Base-by-base conservation (phyloP, 2,113 vertebrate species). In the Stegostoma tigrinum region DNA sequence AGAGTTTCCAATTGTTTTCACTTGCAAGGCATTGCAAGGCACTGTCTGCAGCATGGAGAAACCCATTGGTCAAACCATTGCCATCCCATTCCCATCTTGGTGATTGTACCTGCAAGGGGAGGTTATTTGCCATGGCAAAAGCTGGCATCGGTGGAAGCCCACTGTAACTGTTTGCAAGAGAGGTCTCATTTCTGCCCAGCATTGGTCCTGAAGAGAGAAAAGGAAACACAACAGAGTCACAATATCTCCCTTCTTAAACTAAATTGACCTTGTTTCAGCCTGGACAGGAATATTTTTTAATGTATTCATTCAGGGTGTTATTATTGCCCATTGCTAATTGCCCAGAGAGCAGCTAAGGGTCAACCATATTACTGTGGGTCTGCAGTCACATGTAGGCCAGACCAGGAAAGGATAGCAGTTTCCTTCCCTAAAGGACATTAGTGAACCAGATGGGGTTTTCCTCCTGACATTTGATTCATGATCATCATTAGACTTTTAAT, bases 151-250 rank as follows among this genome's bases (percentile, higher is more conserved):
- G 96, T 7, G 97, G 96, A 10, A 97, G 95, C 8, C 96, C 95
- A 24, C 96, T 96, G 66, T 97, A 97, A 96, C 96, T 96, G 97
- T 97, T 98, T 64, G 98, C 97, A 96, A 98, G 97, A 93, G 98
- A 97, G 94, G 97, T 97, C 95, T 98, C 98, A 95, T 97, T 97
- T 96, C 98, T 98, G 97, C 97, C 97, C 96, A 98, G 97, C 97
- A 98, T 98, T 96, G 98, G 97, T 83, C 97, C 98, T 98, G 66
- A 96, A 95, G 96, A 95, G 61, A 97, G 75, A 96, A 87, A 96
- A 95, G 94, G 96, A 95, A 52, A 97, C 83, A 96, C 96, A 2
- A 96, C 10, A 66, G n/a, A 14, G 17, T 19, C 61, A 55, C 48
- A 27, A 5, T 19, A 19, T 19, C 0, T 55, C 95, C 70, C 7